Percentiles rank a stretch among this genome's conserved stretches.
Evolutionary conservation across 1,140 invertebrate genomes (phyloP).

Genomic region (Drosophila fuyamai): DNA sequence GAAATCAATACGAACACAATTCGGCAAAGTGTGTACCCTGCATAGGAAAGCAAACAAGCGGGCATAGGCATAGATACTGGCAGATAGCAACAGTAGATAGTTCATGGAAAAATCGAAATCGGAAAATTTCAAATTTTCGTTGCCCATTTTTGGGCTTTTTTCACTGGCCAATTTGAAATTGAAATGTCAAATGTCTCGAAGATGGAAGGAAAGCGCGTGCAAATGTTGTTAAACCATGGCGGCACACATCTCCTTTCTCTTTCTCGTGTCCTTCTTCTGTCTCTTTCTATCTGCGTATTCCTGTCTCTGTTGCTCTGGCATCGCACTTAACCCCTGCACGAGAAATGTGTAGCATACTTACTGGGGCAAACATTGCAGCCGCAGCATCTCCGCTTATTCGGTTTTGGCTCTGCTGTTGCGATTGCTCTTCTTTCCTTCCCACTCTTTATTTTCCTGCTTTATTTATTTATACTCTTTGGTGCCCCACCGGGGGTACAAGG

Average conservation of each 20-base stretch:
- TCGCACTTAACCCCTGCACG: constrained; percentile 67
- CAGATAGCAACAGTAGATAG: background rate
- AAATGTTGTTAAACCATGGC: constrained; percentile 52
- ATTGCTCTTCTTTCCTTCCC: constrained; percentile 5
- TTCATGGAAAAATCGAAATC: constrained; percentile 30
- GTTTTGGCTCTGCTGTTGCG: constrained; percentile 4
- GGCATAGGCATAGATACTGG: background rate
- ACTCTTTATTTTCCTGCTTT: constrained; percentile 11
- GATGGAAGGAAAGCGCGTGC: constrained; percentile 37
- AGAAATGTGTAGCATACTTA: constrained; percentile 74
- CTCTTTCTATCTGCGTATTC: background rate
- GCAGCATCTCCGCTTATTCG: constrained; percentile 35
- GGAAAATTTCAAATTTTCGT: constrained; percentile 16
- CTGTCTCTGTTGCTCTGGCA: constrained; percentile 12
- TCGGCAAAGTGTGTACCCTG: constrained; percentile 43
- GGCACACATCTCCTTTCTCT: background rate
- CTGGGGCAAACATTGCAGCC: constrained; percentile 74
- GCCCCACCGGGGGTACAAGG: constrained; percentile 13
- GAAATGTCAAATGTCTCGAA: constrained; percentile 66
- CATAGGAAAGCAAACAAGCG: constrained; percentile 11
- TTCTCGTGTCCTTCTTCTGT: background rate
- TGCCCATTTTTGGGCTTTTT: constrained; percentile 19
- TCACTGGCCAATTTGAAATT: constrained; percentile 57
- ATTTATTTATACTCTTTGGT: constrained; percentile 43
- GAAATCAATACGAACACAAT: constrained; percentile 72